Evolutionary conservation across 1,140 invertebrate species (phyloP).

Genomic region (Drosophila orosa): DNA sequence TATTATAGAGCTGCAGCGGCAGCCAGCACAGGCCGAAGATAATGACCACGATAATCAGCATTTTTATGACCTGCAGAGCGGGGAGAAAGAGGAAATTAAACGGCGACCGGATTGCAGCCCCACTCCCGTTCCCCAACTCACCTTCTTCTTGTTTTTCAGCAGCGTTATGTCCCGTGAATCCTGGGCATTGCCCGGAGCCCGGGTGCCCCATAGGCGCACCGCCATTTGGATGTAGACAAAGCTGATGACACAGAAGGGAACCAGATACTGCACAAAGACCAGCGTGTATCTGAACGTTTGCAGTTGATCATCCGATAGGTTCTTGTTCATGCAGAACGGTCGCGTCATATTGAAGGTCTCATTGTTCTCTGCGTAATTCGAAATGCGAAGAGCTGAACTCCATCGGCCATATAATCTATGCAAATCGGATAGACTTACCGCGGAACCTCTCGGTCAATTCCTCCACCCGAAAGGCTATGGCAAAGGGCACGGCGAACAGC

Average conservation of each 20-base stretch:
- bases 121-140: slow-evolving; percentile 73
- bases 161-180: slow-evolving; percentile 90
- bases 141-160: slow-evolving; percentile 92
- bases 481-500: slow-evolving; percentile 88
- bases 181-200: slow-evolving; percentile 90
- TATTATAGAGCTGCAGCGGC: slow-evolving; percentile 91
- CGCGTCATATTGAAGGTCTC: slow-evolving; percentile 77
- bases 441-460: slow-evolving; percentile 74
- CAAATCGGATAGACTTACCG: slow-evolving; percentile 56
- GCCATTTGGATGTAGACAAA: slow-evolving; percentile 92
- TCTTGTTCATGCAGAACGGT: slow-evolving; percentile 87
- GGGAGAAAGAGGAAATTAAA: slow-evolving; percentile 31
- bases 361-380: slow-evolving; percentile 61
- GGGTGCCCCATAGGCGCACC: slow-evolving; percentile 89
- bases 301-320: slow-evolving; percentile 86
- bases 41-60: slow-evolving; percentile 92
- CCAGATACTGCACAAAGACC: slow-evolving; percentile 89
- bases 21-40: slow-evolving; percentile 93
- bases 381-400: background rate
- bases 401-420: background rate
- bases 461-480: slow-evolving; percentile 87
- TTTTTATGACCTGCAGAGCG: slow-evolving; percentile 91
- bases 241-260: slow-evolving; percentile 90
- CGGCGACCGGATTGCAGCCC: background rate
- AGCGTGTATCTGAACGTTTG: slow-evolving; percentile 86